Percentiles rank a stretch among this genome's conserved stretches.
Evolutionary conservation across 2,888 invertebrate species (phyloP).

Genomic region (Chaitophorus viminalis): DNA sequence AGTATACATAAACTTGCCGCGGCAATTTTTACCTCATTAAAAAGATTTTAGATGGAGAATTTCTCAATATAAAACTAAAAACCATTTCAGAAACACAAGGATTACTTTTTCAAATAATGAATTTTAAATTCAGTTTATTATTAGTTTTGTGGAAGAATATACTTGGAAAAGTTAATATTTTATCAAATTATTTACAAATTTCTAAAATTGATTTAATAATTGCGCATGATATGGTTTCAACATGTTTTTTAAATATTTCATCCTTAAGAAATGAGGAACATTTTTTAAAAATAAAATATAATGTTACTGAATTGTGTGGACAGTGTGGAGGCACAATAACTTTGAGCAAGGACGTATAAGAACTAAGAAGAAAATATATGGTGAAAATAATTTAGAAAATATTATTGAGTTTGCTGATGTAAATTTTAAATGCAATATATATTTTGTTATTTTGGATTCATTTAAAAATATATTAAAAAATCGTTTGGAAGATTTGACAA

Average conservation of each 20-base stretch:
- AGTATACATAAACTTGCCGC: conserved; percentile 20
- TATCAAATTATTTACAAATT: conserved; percentile 26
- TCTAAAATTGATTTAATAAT: conserved; percentile 15
- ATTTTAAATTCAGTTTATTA: conserved; percentile 27
- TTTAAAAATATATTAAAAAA: conserved; percentile 18
- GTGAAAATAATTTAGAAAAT: conserved; percentile 4
- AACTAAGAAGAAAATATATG: neutral
- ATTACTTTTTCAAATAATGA: conserved; percentile 27
- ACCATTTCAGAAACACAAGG: conserved; percentile 20
- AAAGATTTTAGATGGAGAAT: neutral
- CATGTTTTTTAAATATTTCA: conserved; percentile 9
- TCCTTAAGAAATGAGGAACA: conserved; percentile 11
- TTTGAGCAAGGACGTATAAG: neutral
- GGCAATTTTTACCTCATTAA: neutral
- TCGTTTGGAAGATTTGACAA: neutral
- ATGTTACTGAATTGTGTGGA: neutral
- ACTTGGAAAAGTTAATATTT: conserved; percentile 22
- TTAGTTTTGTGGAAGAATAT: conserved; percentile 21
- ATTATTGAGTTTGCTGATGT: conserved; percentile 8
- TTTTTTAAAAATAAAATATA: conserved; percentile 22
- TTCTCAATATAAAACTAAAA: conserved; percentile 16
- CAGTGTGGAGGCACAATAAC: conserved; percentile 15
- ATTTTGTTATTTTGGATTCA: conserved; percentile 18
- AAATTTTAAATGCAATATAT: conserved; percentile 1
- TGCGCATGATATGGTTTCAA: conserved; percentile 11